phyloP scores from a whole-genome alignment of 2,113 vertebrate genomes.

The Zosterops pallidus region DNA sequence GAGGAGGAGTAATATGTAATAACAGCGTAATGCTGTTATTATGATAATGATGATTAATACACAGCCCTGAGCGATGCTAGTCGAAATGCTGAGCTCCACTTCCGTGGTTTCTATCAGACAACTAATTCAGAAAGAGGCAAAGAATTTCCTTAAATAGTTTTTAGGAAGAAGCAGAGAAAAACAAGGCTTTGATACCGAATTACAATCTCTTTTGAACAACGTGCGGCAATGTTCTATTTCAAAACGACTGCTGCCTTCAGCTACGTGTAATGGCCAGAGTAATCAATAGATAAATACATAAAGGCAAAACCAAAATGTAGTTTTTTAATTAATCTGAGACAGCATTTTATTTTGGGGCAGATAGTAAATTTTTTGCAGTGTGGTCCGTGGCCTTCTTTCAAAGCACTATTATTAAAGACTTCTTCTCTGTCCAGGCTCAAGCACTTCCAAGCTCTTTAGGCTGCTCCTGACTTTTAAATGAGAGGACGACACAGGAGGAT shows the following conservation, averaged over 20 bases:
- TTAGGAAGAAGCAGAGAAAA: not conserved
- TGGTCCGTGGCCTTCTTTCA: not conserved
- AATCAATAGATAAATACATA: not conserved
- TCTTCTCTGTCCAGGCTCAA: not conserved
- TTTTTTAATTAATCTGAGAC: not conserved
- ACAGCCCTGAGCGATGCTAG: not conserved
- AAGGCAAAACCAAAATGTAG: not conserved
- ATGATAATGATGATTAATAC: conserved; percentile 45
- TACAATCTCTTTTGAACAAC: not conserved
- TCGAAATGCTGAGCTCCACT: not conserved
- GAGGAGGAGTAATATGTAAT: conserved; percentile 30
- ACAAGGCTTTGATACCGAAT: not conserved
- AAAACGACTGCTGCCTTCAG: not conserved
- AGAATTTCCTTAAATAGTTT: not conserved
- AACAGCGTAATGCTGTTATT: conserved; percentile 5
- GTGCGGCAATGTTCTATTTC: not conserved
- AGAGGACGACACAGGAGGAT: not conserved
- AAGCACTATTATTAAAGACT: not conserved
- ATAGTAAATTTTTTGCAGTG: not conserved
- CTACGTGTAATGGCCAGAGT: rapidly evolving
- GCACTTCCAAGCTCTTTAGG: not conserved
- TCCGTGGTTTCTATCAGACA: not conserved
- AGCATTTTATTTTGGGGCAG: not conserved
- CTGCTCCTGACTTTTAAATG: not conserved
- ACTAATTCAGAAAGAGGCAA: not conserved